phyloP scores from a whole-genome alignment of 1,140 invertebrate genomes.

The Drosophila neocordata region DNA sequence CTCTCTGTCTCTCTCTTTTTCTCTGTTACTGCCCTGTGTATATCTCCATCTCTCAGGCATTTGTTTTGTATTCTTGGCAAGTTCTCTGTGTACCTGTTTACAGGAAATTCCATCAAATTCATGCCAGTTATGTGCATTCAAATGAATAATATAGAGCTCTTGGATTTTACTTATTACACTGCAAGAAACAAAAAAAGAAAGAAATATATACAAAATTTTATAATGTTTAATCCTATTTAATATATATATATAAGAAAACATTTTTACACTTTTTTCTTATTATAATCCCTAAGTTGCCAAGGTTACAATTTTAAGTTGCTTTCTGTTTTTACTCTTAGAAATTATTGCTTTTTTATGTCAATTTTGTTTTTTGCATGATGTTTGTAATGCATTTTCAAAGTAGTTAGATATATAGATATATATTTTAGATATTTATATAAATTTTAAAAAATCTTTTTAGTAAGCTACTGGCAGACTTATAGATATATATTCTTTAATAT shows the following conservation, averaged over 20 bases:
- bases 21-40: slow-evolving; percentile 5
- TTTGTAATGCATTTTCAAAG: neutral
- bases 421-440: too few relatives aligned
- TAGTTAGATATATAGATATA: too few relatives aligned
- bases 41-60: slow-evolving; percentile 2
- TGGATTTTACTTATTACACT: slow-evolving; percentile 56
- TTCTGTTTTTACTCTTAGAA: neutral
- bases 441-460: too few relatives aligned
- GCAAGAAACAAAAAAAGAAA: slow-evolving; percentile 20
- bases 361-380: neutral
- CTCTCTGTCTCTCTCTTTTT: neutral
- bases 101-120: slow-evolving; percentile 67
- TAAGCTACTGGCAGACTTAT: too few relatives aligned
- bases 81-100: slow-evolving; percentile 47
- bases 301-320: neutral
- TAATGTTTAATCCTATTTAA: slow-evolving; percentile 25
- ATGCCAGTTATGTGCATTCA: slow-evolving; percentile 44
- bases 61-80: slow-evolving; percentile 23
- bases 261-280: neutral
- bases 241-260: neutral
- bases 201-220: slow-evolving; percentile 16
- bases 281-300: neutral
- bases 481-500: too few relatives aligned
- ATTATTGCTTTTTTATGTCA: neutral
- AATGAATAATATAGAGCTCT: slow-evolving; percentile 56